These are phyloP conservation scores for Meriones unguiculatus DNA, from an alignment of 2,113 vertebrate genomes.

Conservation along the genomic window DNA sequence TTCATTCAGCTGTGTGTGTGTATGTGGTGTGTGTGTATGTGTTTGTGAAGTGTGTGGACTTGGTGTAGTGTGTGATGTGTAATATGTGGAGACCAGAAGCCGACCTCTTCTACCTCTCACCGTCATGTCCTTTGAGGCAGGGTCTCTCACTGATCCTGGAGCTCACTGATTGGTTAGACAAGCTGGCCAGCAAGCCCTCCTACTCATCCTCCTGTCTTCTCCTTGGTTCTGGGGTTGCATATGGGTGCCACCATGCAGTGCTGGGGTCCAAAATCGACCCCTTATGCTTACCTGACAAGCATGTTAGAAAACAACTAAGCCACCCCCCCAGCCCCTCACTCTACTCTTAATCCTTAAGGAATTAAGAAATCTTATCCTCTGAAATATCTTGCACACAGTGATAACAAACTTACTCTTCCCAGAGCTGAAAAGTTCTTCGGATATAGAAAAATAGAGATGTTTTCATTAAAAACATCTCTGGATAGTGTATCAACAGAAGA, in stretches of 20 bases:
- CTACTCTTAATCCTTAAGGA: conserved; percentile 55
- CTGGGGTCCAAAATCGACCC: neutral
- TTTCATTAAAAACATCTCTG: conserved; percentile 42
- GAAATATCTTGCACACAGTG: conserved; percentile 21
- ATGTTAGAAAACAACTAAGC: too few relatives aligned
- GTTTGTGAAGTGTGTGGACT: neutral
- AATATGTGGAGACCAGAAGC: neutral
- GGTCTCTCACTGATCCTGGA: neutral
- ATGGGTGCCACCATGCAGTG: neutral
- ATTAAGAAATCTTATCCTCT: conserved; percentile 46
- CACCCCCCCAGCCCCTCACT: neutral
- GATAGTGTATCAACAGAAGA: conserved; percentile 5
- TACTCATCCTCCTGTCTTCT: neutral
- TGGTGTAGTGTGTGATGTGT: neutral
- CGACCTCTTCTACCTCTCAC: neutral
- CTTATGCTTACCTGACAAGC: neutral
- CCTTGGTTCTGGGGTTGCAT: neutral
- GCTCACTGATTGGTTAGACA: too few relatives aligned
- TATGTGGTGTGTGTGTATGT: neutral
- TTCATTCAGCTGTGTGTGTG: neutral
- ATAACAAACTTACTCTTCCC: conserved; percentile 22
- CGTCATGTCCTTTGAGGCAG: neutral
- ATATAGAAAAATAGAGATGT: conserved; percentile 61
- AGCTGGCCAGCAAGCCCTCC: neutral
- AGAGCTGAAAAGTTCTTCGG: neutral